These are phyloP conservation scores for Thecocarcelia acutangulata DNA, from an alignment of 2,888 invertebrate genomes.

Conservation along the genomic window DNA sequence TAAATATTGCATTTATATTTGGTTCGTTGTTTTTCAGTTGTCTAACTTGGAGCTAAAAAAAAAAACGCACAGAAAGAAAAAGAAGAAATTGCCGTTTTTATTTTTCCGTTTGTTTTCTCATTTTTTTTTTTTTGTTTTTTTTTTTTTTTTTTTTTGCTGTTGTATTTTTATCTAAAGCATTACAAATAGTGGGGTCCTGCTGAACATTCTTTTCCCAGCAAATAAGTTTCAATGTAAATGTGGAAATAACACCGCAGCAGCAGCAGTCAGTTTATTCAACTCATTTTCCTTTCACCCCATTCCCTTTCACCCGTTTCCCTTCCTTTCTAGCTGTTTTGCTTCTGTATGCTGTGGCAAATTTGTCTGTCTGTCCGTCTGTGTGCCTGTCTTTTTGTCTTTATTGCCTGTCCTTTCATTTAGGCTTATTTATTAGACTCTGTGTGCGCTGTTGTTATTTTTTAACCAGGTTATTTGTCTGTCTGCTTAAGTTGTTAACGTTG, in stretches of 20 bases:
- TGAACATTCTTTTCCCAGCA: neutral
- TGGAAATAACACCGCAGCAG: neutral
- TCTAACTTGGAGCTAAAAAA: neutral
- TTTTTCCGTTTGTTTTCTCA: neutral
- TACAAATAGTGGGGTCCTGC: neutral
- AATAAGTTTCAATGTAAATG: slow-evolving; percentile 2
- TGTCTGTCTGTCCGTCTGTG: neutral
- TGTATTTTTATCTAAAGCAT: slow-evolving; percentile 6
- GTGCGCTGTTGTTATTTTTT: slow-evolving; percentile 16
- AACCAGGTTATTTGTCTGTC: slow-evolving; percentile 43
- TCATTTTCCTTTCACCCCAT: neutral
- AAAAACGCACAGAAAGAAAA: neutral
- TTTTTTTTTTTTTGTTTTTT: too few relatives aligned
- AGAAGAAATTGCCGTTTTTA: neutral
- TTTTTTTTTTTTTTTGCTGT: neutral
- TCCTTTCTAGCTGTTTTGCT: neutral
- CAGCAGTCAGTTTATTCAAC: slow-evolving; percentile 33
- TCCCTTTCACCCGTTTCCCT: neutral
- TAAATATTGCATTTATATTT: slow-evolving; percentile 9
- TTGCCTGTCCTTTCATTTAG: slow-evolving; percentile 17
- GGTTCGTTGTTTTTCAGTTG: neutral
- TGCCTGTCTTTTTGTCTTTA: neutral
- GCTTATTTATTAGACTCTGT: slow-evolving; percentile 26
- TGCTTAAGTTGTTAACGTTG: slow-evolving; percentile 55
- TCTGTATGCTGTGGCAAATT: neutral